Evolutionary conservation across 53 echinoderm and acorn worm species (phyloP).

Genomic region (Arbacia lixula): DNA sequence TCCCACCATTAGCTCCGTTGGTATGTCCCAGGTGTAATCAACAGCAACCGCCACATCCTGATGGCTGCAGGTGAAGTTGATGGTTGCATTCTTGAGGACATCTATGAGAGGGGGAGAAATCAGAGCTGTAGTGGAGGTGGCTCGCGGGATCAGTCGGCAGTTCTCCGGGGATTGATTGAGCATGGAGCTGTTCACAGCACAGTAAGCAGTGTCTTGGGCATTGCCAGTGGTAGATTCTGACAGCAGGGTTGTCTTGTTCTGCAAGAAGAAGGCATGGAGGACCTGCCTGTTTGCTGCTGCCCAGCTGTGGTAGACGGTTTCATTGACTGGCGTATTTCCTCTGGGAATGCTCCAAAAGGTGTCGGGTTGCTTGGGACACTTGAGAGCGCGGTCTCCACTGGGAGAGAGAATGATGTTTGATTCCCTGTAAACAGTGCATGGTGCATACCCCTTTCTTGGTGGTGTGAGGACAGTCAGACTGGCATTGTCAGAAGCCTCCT

Average conservation of each 20-base stretch:
- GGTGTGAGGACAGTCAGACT: conserved; percentile 79
- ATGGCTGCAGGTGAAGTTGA: conserved; percentile 76
- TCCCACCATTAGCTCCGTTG: conserved; percentile 45
- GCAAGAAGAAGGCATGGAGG: conserved; percentile 81
- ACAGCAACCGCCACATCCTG: conserved; percentile 49
- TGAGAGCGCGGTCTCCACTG: conserved; percentile 53
- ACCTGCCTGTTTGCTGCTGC: conserved; percentile 25
- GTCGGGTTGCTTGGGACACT: conserved; percentile 47
- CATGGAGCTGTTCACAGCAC: conserved; percentile 68
- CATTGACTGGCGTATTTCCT: conserved; percentile 6
- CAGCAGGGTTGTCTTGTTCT: conserved; percentile 77
- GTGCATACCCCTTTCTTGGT: conserved; percentile 75
- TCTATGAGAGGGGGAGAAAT: conserved; percentile 66
- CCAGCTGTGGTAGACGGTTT: conserved; percentile 54
- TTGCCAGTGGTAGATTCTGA: conserved; percentile 60
- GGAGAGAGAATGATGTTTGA: conserved; percentile 87
- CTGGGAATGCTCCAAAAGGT: conserved; percentile 18
- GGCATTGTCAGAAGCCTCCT: conserved; percentile 64
- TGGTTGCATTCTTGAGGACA: conserved; percentile 47
- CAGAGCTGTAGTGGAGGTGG: conserved; percentile 32
- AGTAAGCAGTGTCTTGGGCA: conserved; percentile 56
- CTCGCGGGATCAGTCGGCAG: conserved; percentile 64
- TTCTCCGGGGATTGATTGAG: conserved; percentile 64
- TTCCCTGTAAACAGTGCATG: conserved; percentile 64
- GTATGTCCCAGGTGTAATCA: conserved; percentile 78